A percentile compares a stretch with the other conserved stretches of the same genome.
These are phyloP conservation scores for Mesorhabditis belari DNA, from an alignment of 2,888 invertebrate genomes.

Conservation along the genomic window DNA sequence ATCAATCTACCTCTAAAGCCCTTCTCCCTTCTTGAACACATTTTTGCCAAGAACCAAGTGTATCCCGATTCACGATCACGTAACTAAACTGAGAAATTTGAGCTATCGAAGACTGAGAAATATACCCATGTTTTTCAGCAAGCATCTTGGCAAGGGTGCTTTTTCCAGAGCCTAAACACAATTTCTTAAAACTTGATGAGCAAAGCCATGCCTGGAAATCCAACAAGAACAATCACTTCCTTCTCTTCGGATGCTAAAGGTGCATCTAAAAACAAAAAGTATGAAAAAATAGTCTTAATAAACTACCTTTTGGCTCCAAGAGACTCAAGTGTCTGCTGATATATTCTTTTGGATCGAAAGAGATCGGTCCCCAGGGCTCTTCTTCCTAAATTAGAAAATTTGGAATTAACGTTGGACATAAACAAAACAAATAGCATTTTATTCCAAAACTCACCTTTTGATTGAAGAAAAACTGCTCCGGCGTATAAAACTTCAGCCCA, in stretches of 20 bases:
- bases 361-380: constrained; percentile 32
- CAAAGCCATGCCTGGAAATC: too few relatives aligned
- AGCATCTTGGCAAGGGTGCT: constrained; percentile 71
- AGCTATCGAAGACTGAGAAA: background rate
- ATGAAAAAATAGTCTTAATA: background rate
- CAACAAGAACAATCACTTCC: constrained; percentile 43
- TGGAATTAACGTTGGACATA: too few relatives aligned
- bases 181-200: too few relatives aligned
- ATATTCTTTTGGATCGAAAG: constrained; percentile 20
- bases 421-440: too few relatives aligned
- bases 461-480: constrained; percentile 82
- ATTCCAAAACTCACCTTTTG: constrained; percentile 43
- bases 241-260: constrained; percentile 5
- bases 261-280: constrained; percentile 7
- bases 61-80: constrained; percentile 74
- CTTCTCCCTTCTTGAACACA: constrained; percentile 68
- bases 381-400: constrained; percentile 8
- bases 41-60: constrained; percentile 74
- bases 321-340: constrained; percentile 6
- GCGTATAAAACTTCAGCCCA: constrained; percentile 75
- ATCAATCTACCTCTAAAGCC: constrained; percentile 54
- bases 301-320: constrained; percentile 21
- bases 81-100: constrained; percentile 61
- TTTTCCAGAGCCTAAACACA: constrained; percentile 75
- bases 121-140: constrained; percentile 43